These are phyloP conservation scores for Lepidothrix coronata DNA, from an alignment of 2,113 vertebrate species.

Conservation along the genomic window DNA sequence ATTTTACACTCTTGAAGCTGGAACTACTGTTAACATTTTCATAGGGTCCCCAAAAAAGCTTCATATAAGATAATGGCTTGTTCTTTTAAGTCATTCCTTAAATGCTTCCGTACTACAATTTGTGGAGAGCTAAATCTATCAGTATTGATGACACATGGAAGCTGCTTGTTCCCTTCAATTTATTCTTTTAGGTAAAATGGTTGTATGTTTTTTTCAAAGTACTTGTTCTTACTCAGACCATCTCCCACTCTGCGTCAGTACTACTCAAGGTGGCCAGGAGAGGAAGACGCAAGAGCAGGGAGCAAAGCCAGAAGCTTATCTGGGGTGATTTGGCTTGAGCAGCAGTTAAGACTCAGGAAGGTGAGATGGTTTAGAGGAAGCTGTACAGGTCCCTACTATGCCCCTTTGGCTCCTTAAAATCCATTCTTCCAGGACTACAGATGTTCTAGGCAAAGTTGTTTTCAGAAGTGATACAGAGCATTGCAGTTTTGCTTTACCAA, in stretches of 20 bases:
- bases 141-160: neutral
- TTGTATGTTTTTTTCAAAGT: no score
- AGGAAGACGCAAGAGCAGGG: neutral
- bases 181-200: neutral
- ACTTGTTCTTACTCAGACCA: neutral
- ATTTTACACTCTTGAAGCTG: neutral
- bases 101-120: neutral
- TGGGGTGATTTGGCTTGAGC: neutral
- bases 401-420: neutral
- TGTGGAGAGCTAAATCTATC: neutral
- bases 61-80: neutral
- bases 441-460: neutral
- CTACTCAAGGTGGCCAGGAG: neutral
- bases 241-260: neutral
- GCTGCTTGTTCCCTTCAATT: neutral
- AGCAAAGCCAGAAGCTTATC: neutral
- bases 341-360: neutral
- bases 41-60: neutral
- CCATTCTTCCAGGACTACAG: neutral
- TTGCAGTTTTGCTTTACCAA: neutral
- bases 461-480: accelerated
- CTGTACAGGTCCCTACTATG: neutral
- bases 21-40: neutral
- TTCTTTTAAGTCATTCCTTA: neutral
- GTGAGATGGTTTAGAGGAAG: neutral